phyloP scores from a whole-genome alignment of 2,797 vertebrate genomes.

The Arctocebus calabarensis region DNA sequence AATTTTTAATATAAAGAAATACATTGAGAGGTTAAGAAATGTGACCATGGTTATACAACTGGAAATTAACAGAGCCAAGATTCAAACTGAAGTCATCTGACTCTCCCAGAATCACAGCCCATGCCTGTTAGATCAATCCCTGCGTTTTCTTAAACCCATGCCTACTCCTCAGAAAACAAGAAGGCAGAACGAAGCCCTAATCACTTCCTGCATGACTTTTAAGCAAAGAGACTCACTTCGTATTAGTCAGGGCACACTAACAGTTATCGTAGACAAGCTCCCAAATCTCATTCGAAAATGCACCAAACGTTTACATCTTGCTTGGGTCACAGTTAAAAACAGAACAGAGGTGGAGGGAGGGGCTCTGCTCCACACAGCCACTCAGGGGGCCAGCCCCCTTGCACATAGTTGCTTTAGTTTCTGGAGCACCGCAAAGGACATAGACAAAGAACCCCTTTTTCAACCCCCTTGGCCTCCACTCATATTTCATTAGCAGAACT shows the following conservation, averaged over 20 bases:
- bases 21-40: conserved; percentile 30
- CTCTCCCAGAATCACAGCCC: background rate
- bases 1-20: conserved; percentile 49
- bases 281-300: background rate
- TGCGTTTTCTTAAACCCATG: background rate
- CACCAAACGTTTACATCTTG: background rate
- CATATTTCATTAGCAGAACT: background rate
- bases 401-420: background rate
- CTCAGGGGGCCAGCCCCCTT: background rate
- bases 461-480: background rate
- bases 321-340: background rate
- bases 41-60: conserved; percentile 13
- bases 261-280: background rate
- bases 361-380: background rate
- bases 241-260: background rate
- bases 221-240: background rate
- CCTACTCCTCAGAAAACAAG: background rate
- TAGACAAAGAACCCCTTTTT: background rate
- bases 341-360: background rate
- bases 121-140: background rate
- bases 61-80: conserved; percentile 33
- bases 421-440: background rate
- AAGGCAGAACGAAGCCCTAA: background rate
- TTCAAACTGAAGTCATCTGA: background rate
- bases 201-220: background rate